Evolutionary conservation across 2,113 vertebrate genomes (phyloP).

Genomic region (Chionodraco myersi): DNA sequence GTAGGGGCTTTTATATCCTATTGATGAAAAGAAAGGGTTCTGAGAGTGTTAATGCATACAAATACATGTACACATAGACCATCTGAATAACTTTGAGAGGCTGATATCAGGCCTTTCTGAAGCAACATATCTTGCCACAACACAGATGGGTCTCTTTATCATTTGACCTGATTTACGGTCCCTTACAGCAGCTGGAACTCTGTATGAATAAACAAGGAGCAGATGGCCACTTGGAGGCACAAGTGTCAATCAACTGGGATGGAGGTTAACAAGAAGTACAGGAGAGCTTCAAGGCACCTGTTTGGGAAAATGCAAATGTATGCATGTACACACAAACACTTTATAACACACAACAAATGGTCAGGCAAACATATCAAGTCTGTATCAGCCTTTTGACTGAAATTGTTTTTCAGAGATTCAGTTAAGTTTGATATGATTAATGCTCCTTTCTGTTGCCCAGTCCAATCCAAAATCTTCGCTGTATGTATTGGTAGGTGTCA

Average conservation of each 20-base stretch:
- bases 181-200: conserved; percentile 47
- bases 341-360: neutral
- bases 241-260: conserved; percentile 61
- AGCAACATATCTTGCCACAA: conserved; percentile 4
- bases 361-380: neutral
- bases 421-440: neutral
- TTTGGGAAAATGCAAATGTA: conserved; percentile 55
- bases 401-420: neutral
- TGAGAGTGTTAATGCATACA: conserved; percentile 14
- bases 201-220: conserved; percentile 58
- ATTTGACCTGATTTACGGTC: conserved; percentile 61
- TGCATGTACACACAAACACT: conserved; percentile 23
- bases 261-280: conserved; percentile 22
- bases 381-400: neutral
- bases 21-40: conserved; percentile 27
- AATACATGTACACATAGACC: conserved; percentile 9
- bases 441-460: neutral
- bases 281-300: conserved; percentile 18
- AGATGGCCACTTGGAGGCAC: conserved; percentile 71
- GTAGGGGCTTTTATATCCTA: conserved; percentile 9
- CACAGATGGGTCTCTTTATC: conserved; percentile 54
- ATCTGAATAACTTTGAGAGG: neutral
- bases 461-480: neutral
- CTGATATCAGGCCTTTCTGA: neutral
- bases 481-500: neutral